phyloP scores from a whole-genome alignment of 2,113 vertebrate genomes.

The Castor canadensis region DNA sequence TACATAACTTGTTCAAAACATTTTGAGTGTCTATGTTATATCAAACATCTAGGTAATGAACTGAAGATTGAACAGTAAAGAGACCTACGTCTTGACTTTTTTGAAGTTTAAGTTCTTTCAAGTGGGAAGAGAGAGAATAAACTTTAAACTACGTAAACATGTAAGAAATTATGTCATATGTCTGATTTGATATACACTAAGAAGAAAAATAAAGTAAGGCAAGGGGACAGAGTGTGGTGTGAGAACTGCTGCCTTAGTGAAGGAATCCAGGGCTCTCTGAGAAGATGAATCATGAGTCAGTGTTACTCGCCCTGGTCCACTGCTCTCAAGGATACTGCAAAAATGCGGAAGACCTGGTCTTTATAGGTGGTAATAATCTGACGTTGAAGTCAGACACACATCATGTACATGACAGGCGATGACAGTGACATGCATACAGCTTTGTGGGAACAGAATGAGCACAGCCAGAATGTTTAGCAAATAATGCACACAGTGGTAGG shows the following conservation, averaged over 20 bases:
- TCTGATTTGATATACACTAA: background rate
- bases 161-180: background rate
- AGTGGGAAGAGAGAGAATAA: background rate
- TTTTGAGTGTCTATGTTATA: background rate
- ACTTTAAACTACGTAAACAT: background rate
- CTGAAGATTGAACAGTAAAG: background rate
- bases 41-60: background rate
- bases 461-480: background rate
- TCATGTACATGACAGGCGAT: rapidly evolving
- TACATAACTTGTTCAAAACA: background rate
- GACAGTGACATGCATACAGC: background rate
- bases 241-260: background rate
- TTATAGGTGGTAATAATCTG: background rate
- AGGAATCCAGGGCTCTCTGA: background rate
- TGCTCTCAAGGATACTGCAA: background rate
- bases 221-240: background rate
- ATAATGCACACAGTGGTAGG: background rate
- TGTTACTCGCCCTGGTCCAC: background rate
- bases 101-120: background rate
- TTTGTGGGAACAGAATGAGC: background rate
- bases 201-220: background rate
- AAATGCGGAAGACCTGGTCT: background rate
- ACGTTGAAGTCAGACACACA: background rate
- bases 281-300: background rate
- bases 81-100: background rate